These are phyloP conservation scores for Cheirogaleus major DNA, from an alignment of 2,797 vertebrate genomes.

Conservation along the genomic window DNA sequence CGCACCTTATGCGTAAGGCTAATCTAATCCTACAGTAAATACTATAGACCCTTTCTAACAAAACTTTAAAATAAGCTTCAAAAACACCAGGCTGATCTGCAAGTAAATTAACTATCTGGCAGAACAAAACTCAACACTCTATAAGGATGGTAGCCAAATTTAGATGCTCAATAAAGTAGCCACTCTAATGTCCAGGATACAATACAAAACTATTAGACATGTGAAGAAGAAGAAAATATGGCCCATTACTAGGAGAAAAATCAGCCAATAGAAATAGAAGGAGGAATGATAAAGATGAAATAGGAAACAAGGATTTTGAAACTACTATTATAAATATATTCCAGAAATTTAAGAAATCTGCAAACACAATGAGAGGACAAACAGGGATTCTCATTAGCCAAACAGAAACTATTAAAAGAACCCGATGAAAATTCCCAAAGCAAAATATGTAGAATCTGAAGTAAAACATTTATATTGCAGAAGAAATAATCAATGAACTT, in stretches of 20 bases:
- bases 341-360: background rate
- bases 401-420: background rate
- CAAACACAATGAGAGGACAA: background rate
- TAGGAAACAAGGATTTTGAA: background rate
- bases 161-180: background rate
- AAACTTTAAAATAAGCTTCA: background rate
- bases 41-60: background rate
- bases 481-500: background rate
- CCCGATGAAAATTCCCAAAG: background rate
- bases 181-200: background rate
- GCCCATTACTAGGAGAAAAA: background rate
- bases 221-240: background rate
- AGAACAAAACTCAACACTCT: background rate
- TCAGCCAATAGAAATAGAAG: background rate
- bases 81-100: background rate
- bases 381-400: background rate
- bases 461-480: background rate
- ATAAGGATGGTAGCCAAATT: background rate
- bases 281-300: background rate
- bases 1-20: background rate
- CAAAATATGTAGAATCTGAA: background rate
- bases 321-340: background rate
- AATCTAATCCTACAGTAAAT: background rate
- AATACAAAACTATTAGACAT: background rate
- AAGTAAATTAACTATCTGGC: background rate